These are phyloP conservation scores for Rhopalosiphum maidis DNA, from an alignment of 1,140 invertebrate genomes.

Conservation along the genomic window DNA sequence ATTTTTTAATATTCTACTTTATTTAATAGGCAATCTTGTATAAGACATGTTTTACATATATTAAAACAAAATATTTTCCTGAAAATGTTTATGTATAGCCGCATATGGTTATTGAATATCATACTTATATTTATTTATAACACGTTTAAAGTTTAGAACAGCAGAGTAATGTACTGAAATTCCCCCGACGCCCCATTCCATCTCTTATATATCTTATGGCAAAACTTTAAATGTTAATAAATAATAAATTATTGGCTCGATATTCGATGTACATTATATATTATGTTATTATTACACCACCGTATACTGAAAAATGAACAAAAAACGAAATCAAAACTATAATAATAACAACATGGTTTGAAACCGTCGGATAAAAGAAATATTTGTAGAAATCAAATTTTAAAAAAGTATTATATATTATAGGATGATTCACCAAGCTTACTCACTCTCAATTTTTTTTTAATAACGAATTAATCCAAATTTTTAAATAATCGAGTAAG, in stretches of 20 bases:
- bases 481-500: background rate
- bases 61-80: background rate
- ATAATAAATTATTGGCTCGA: slow-evolving; percentile 1
- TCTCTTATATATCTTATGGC: background rate
- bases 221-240: slow-evolving; percentile 4
- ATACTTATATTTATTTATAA: background rate
- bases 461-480: background rate
- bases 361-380: background rate
- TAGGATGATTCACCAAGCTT: background rate
- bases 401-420: too few relatives aligned
- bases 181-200: background rate
- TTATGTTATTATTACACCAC: background rate
- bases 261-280: background rate
- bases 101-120: background rate
- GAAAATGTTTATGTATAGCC: background rate
- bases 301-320: background rate
- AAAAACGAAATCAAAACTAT: background rate
- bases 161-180: background rate
- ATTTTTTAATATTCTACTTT: background rate
- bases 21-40: background rate
- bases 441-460: background rate
- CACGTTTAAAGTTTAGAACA: background rate
- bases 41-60: background rate
- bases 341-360: background rate
- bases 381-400: background rate